Evolutionary conservation across 2,113 vertebrate genomes (phyloP).

Genomic region (Corvus moneduloides): DNA sequence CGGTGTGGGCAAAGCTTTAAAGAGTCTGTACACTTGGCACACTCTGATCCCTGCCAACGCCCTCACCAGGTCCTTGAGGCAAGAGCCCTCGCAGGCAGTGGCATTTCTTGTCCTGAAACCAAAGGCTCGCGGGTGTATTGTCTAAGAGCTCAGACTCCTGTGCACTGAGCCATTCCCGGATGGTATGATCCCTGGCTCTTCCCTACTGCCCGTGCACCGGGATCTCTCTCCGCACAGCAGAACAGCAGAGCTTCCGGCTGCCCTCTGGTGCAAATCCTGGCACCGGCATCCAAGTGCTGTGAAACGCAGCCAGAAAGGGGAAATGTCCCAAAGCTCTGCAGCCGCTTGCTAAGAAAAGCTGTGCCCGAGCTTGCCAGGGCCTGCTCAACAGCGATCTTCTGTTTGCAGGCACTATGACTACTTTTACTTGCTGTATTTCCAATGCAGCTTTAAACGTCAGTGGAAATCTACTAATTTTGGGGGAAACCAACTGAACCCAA

Average conservation of each 20-base stretch:
- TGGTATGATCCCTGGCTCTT: neutral
- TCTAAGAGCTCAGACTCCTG: neutral
- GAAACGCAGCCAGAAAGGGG: neutral
- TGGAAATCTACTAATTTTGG: neutral
- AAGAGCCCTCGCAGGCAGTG: neutral
- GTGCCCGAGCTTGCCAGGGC: neutral
- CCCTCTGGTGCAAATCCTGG: neutral
- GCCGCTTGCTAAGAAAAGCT: neutral
- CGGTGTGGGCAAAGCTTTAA: rapidly evolving
- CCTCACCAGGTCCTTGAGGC: neutral
- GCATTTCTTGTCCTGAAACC: neutral
- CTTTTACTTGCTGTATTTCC: neutral
- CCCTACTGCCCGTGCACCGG: rapidly evolving
- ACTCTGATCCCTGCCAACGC: neutral
- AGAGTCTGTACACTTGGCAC: neutral
- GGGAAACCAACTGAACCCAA: neutral
- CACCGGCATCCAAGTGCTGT: neutral
- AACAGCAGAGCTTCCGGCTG: rapidly evolving
- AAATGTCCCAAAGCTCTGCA: neutral
- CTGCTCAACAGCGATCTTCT: neutral
- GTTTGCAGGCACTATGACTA: neutral
- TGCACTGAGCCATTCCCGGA: neutral
- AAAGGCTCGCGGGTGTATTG: rapidly evolving
- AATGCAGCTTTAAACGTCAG: neutral
- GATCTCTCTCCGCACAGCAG: neutral